Percentiles rank a stretch among this genome's conserved stretches.
Evolutionary conservation across 1,140 invertebrate genomes (phyloP).

Genomic region (Bombus haemorrhoidalis): DNA sequence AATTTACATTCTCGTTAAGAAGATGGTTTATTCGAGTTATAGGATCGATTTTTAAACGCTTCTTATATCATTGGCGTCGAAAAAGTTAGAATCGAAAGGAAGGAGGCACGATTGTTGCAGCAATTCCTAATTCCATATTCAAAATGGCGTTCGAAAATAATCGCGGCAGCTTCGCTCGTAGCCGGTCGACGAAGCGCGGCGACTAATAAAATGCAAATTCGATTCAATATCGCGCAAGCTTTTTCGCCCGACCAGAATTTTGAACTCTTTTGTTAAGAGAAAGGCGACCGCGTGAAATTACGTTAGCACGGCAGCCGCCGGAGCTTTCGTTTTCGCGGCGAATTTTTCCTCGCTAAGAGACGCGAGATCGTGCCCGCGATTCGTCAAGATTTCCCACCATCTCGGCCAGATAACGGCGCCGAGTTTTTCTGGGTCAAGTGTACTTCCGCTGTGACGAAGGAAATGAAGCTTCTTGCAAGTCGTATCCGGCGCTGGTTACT

Average conservation of each 20-base stretch:
- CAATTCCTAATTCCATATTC: neutral
- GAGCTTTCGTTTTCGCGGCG: neutral
- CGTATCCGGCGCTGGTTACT: slow-evolving; percentile 7
- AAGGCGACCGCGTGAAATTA: slow-evolving; percentile 1
- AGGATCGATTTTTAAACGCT: too few species aligned
- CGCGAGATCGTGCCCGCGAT: neutral
- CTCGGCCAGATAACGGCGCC: slow-evolving; percentile 37
- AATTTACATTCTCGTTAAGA: too few species aligned
- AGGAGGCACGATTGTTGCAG: neutral
- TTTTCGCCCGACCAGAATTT: slow-evolving; percentile 1
- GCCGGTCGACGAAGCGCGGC: neutral
- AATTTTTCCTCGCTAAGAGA: neutral
- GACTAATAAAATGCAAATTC: slow-evolving; percentile 51
- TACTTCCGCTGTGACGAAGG: slow-evolving; percentile 41
- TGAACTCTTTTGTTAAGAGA: slow-evolving; percentile 24
- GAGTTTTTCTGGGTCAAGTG: slow-evolving; percentile 50
- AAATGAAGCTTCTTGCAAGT: slow-evolving; percentile 30
- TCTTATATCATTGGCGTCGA: too few species aligned
- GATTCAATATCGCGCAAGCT: slow-evolving; percentile 27
- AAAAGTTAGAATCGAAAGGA: neutral
- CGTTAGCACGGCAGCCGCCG: neutral
- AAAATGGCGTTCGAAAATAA: slow-evolving; percentile 15
- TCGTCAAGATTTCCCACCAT: slow-evolving; percentile 46
- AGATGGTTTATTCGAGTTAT: too few species aligned
- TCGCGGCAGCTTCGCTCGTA: neutral